Conservation (phyloP, 2,888 invertebrate species). For the Achlya flavicornis region DNA sequence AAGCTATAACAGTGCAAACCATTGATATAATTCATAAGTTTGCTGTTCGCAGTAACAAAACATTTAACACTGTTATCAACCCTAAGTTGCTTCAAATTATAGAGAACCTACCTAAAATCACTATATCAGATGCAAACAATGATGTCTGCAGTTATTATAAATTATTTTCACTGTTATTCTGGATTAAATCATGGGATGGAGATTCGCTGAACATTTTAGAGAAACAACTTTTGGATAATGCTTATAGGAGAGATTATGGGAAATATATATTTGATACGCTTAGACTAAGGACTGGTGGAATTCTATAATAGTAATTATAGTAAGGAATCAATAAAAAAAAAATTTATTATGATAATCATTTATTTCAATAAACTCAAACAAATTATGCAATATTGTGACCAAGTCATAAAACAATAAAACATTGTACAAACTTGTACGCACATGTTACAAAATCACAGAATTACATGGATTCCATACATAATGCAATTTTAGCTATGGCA, state of each 20-base stretch:
- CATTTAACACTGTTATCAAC: slow-evolving; percentile 77
- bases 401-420: slow-evolving; percentile 34
- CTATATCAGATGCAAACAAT: slow-evolving; percentile 63
- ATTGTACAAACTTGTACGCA: slow-evolving; percentile 14
- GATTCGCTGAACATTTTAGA: slow-evolving; percentile 71
- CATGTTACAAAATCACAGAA: slow-evolving; percentile 13
- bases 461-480: slow-evolving; percentile 9
- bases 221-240: slow-evolving; percentile 62
- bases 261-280: slow-evolving; percentile 72
- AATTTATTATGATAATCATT: slow-evolving; percentile 39
- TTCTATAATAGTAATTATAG: slow-evolving; percentile 28
- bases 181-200: slow-evolving; percentile 74
- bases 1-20: slow-evolving; percentile 74
- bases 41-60: slow-evolving; percentile 79
- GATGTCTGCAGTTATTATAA: slow-evolving; percentile 74
- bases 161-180: slow-evolving; percentile 81
- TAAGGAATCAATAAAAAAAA: slow-evolving; percentile 23
- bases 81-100: slow-evolving; percentile 73
- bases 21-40: slow-evolving; percentile 84
- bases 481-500: slow-evolving; percentile 17
- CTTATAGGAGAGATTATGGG: slow-evolving; percentile 62
- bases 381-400: slow-evolving; percentile 39
- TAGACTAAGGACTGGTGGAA: slow-evolving; percentile 58
- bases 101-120: slow-evolving; percentile 66
- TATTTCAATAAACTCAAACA: slow-evolving; percentile 56